A percentile compares a stretch with the other conserved stretches of the same genome.
phyloP scores from a whole-genome alignment of 2,888 invertebrate species.

The Xylocampa areola region DNA sequence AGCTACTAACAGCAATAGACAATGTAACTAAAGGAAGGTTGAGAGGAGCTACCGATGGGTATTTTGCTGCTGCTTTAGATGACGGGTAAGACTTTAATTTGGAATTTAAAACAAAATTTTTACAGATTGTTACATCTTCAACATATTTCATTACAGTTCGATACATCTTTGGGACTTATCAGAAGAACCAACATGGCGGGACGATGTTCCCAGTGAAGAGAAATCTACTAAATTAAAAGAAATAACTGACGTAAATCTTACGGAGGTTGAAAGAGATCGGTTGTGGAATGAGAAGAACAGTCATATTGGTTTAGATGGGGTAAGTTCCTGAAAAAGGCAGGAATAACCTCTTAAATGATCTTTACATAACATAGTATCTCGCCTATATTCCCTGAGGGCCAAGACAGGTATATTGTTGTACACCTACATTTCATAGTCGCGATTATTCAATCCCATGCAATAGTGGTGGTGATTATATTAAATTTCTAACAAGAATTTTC shows the following conservation, averaged over 20 bases:
- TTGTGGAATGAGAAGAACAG: constrained; percentile 77
- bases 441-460: no score
- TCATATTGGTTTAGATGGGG: constrained; percentile 62
- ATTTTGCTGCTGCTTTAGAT: constrained; percentile 79
- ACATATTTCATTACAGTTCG: constrained; percentile 68
- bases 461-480: no score
- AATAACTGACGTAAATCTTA: constrained; percentile 57
- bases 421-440: no score
- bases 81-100: constrained; percentile 74
- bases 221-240: constrained; percentile 67
- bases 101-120: no score
- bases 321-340: no score
- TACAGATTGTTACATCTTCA: no score
- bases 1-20: constrained; percentile 77
- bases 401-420: no score
- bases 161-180: constrained; percentile 84
- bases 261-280: constrained; percentile 71
- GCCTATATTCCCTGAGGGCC: no score
- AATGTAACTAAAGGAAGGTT: constrained; percentile 74
- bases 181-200: constrained; percentile 74
- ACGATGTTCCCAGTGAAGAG: constrained; percentile 62
- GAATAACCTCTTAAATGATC: no score
- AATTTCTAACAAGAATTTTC: no score
- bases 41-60: constrained; percentile 75
- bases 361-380: no score